A percentile compares a stretch with the other conserved stretches of the same genome.
Conservation (phyloP, 2,113 vertebrate genomes). For the Gymnorhina tibicen region DNA sequence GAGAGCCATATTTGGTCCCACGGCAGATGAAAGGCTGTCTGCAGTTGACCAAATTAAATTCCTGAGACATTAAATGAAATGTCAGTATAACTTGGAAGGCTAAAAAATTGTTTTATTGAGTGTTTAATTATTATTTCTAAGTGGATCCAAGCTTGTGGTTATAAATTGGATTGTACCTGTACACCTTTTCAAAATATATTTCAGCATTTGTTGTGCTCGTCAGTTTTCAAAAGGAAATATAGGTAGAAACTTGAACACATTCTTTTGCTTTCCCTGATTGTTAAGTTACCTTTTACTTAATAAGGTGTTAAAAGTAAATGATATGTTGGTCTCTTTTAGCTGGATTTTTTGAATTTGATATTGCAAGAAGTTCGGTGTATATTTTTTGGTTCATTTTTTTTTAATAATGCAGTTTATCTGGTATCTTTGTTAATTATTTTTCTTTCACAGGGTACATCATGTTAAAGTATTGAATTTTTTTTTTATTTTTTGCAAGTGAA, state of each 20-base stretch:
- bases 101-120: not conserved
- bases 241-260: not conserved
- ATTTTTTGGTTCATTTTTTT: rapidly evolving
- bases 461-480: not conserved
- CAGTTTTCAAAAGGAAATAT: not conserved
- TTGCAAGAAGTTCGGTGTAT: not conserved
- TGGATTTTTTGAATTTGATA: not conserved
- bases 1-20: not conserved
- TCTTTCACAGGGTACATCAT: not conserved
- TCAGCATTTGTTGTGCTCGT: not conserved
- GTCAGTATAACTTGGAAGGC: not conserved
- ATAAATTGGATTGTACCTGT: not conserved
- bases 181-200: not conserved
- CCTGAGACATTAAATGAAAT: not conserved
- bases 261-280: not conserved
- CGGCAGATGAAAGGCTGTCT: not conserved
- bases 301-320: not conserved
- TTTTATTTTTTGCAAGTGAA: not conserved
- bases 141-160: not conserved
- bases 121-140: not conserved
- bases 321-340: rapidly evolving
- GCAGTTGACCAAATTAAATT: not conserved
- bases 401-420: not conserved
- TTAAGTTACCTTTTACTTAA: not conserved
- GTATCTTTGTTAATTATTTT: not conserved